phyloP scores from a whole-genome alignment of 2,888 invertebrate genomes.

The Altica lythri region DNA sequence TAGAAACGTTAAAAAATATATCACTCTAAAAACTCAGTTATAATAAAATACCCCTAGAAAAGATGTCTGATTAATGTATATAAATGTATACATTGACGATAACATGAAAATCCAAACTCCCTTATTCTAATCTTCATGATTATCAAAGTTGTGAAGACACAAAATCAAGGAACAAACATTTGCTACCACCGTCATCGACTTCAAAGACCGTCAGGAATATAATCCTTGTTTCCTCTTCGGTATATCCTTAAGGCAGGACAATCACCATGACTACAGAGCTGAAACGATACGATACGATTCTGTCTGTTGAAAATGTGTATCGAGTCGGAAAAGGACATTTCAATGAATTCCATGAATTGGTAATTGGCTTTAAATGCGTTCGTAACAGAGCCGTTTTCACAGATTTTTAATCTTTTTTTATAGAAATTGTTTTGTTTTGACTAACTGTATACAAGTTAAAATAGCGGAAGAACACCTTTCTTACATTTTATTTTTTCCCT shows the following conservation, averaged over 20 bases:
- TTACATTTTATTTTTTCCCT: too few species aligned
- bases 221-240: slow-evolving; percentile 27
- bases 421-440: too few species aligned
- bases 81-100: too few species aligned
- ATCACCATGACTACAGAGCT: slow-evolving; percentile 10
- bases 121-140: slow-evolving; percentile 6
- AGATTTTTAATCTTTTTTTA: too few species aligned
- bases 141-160: slow-evolving; percentile 39
- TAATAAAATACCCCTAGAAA: too few species aligned
- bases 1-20: too few species aligned
- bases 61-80: too few species aligned
- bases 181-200: slow-evolving; percentile 26
- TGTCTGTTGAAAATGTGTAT: slow-evolving; percentile 5
- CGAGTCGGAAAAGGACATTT: slow-evolving; percentile 17
- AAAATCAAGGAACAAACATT: slow-evolving; percentile 44
- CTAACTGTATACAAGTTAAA: too few species aligned
- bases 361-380: slow-evolving; percentile 35
- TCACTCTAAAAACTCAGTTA: too few species aligned
- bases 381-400: too few species aligned
- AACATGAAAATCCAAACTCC: background rate
- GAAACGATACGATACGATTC: background rate
- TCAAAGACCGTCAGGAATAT: slow-evolving; percentile 33
- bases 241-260: background rate
- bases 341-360: slow-evolving; percentile 32
- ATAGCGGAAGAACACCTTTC: too few species aligned